Evolutionary conservation across 2,113 vertebrate genomes (phyloP), one percentile per base, ranked within the genome.

Genomic region (Xenopus laevis): DNA sequence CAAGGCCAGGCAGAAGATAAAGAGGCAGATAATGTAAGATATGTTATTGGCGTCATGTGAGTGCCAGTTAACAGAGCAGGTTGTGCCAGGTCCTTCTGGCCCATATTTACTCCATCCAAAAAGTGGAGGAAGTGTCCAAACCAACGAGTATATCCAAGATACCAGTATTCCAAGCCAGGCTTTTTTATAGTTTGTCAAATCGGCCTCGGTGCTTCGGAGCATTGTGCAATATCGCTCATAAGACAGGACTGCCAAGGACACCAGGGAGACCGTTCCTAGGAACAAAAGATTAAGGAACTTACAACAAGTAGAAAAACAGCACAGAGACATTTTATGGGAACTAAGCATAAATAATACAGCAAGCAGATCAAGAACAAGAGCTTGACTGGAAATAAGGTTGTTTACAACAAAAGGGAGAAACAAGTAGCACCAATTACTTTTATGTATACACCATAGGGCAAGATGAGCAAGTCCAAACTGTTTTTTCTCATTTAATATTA

Each of bases 41-140:
- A 86, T 23, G 16, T 87, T 92, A 64, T 87, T 90, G 1, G 86
- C 72, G 0, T 90, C 92, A 78, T 82, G 90, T 77, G 88, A 81
- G 8, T 82, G 88, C 93, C 92, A 94, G 83, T 92, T 88, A 1
- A 94, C 87, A 0, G 92, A 95, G 82, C 92, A 94, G 6, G 84
- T 94, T 78, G 91, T 90, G 20, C 92, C 93, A 1, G 92, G 83
- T 13, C 91, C 92, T 79, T 95, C 91, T 0, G 85, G 92, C 21
- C 89, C 87, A 0, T 93, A 93, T 33, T 84, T 85, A 81, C 91
- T 95, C 93, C 93, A 94, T 65, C 92, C 91, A 3, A 93, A 85
- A 12, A 93, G 91, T 0, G 89, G 91, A 0, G 92, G 92, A 40
- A 84, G 6, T 2, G 88, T 92, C 93, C 93, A 94, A 45, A 87